Base-by-base conservation (phyloP, 2,797 vertebrate genomes). In the Lithobates sylvaticus region DNA sequence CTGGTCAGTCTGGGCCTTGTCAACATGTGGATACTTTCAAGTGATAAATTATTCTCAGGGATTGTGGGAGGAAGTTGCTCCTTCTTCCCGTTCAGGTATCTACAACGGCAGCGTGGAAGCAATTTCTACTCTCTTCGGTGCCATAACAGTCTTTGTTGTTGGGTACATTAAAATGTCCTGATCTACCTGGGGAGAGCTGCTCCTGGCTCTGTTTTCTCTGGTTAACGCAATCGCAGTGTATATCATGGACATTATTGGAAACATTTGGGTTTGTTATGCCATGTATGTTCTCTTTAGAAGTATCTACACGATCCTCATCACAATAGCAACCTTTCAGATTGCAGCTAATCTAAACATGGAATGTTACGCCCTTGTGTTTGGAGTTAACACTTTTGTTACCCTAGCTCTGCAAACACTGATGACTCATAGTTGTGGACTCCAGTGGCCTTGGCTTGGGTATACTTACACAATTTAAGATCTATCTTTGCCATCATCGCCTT, bases 71-170 rank as follows among this genome's bases (percentile, higher is more conserved):
- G 93, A 92, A 2, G 89, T 98, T 7, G 91, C 95, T 10, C 93
- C 97, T 0, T 97, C 96, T 61, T 93, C 89, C 0, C 86, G 92
- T 0, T 88, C 91, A 0, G 82, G 92, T 0, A 94, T 98, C 92
- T 99, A 99, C 93, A 99, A 99, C 0, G 98, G 98, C 4, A 97
- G 97, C 0, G 97, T 99, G 39, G 98, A 99, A 91, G 97, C 96
- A 0, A 85, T 92, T 70, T 96, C 98, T 0, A 98, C 97, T 0
- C 91, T 99, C 61, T 91, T 99, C 6, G 98, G 98, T 99, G 97
- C 98, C 2, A 88, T 97, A 89, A 96, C 96, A 0, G 97, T 98
- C 0, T 96, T 99, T 89, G 90, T 91, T 27, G 96, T 97, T 86
- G 95, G 98, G 74, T 96, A 93, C 86, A 87, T 98, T 79, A 97